Conservation (phyloP, 1,140 invertebrate species). For the Sogatella furcifera region DNA sequence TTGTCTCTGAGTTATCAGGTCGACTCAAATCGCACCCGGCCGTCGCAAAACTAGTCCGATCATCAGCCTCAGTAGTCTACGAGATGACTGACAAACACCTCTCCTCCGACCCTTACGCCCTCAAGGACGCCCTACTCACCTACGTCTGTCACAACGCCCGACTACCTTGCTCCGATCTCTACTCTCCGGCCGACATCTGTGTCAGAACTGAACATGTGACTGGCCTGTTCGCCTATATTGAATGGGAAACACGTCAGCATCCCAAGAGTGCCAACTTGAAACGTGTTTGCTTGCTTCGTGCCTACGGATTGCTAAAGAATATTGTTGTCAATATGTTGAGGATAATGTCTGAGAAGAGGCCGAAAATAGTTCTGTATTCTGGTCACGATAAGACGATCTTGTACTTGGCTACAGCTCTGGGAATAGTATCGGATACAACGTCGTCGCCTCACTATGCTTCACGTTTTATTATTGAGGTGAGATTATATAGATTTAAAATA, state of each 20-base stretch:
- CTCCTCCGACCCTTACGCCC: constrained; percentile 48
- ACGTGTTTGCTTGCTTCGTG: constrained; percentile 53
- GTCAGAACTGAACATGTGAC: constrained; percentile 57
- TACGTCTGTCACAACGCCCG: constrained; percentile 72
- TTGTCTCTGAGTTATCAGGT: constrained; percentile 35
- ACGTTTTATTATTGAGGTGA: constrained; percentile 68
- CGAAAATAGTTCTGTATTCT: constrained; percentile 76
- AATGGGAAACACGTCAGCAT: constrained; percentile 58
- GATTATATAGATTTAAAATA: constrained; percentile 14
- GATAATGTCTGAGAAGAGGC: constrained; percentile 63
- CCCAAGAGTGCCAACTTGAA: constrained; percentile 50
- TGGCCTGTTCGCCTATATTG: constrained; percentile 58
- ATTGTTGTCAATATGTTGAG: constrained; percentile 66
- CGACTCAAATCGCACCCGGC: constrained; percentile 53
- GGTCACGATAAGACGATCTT: constrained; percentile 85
- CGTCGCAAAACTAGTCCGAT: constrained; percentile 50
- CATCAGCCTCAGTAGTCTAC: constrained; percentile 43
- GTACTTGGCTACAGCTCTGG: constrained; percentile 66
- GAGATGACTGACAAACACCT: constrained; percentile 49
- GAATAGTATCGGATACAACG: constrained; percentile 45
- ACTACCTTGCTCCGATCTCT: constrained; percentile 48
- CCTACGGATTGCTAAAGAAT: constrained; percentile 65
- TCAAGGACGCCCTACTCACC: constrained; percentile 69
- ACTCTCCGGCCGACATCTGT: constrained; percentile 31
- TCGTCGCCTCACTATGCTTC: constrained; percentile 67